Percentiles rank a stretch among this genome's conserved stretches.
phyloP scores from a whole-genome alignment of 2,888 invertebrate genomes.

The Drosophila borealis region DNA sequence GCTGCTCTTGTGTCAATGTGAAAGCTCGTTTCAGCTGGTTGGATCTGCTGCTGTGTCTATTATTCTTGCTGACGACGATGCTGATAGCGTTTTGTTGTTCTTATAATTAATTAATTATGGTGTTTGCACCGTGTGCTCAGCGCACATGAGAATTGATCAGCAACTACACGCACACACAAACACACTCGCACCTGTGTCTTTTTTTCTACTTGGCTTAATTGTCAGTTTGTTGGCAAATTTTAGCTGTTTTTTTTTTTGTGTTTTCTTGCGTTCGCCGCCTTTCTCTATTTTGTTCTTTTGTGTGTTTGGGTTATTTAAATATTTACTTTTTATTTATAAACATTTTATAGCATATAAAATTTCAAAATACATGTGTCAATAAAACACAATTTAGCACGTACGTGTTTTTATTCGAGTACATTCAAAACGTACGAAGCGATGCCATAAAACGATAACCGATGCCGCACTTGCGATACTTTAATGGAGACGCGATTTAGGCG shows the following conservation, averaged over 20 bases:
- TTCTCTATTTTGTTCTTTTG: slow-evolving; percentile 13
- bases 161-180: slow-evolving; percentile 37
- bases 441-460: slow-evolving; percentile 21
- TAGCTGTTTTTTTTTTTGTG: slow-evolving; percentile 13
- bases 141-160: slow-evolving; percentile 67
- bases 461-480: slow-evolving; percentile 3
- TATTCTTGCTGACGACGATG: slow-evolving; percentile 39
- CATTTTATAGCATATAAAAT: slow-evolving; percentile 68
- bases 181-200: slow-evolving; percentile 10
- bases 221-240: slow-evolving; percentile 50
- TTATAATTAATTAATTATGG: slow-evolving; percentile 45
- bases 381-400: slow-evolving; percentile 51
- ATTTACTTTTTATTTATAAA: slow-evolving; percentile 79
- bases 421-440: slow-evolving; percentile 18
- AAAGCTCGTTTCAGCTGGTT: slow-evolving; percentile 50
- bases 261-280: slow-evolving; percentile 22
- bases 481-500: slow-evolving; percentile 49
- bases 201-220: slow-evolving; percentile 37
- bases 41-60: slow-evolving; percentile 23
- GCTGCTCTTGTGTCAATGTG: slow-evolving; percentile 10
- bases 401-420: slow-evolving; percentile 8
- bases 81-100: slow-evolving; percentile 49
- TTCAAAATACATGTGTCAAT: slow-evolving; percentile 62
- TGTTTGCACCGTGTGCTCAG: slow-evolving; percentile 21
- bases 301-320: slow-evolving; percentile 46